Evolutionary conservation across 64 coral and sea anemone species (phyloP).

Genomic region (Porites lutea): DNA sequence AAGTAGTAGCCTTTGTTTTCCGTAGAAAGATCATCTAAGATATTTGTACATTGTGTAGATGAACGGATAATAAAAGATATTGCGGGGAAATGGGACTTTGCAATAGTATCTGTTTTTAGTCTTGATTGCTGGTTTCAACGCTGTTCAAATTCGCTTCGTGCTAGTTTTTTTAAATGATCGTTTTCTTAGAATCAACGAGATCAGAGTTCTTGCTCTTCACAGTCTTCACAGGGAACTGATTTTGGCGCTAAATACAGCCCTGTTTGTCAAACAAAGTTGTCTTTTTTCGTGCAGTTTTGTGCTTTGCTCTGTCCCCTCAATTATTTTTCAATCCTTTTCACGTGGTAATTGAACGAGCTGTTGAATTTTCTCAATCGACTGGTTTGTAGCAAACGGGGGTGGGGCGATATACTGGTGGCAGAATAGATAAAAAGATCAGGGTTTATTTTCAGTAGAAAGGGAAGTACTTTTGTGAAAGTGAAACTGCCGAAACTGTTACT

Average conservation of each 20-base stretch:
- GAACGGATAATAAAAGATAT: neutral
- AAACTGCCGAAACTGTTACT: neutral
- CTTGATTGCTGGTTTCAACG: neutral
- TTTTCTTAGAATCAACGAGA: neutral
- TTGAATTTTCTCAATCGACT: neutral
- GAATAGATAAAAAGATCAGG: conserved; percentile 11
- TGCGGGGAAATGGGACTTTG: no score
- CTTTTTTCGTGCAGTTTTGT: neutral
- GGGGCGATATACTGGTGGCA: conserved; percentile 18
- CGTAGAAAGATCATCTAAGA: neutral
- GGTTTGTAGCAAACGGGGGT: conserved; percentile 39
- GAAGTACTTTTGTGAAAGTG: conserved; percentile 25
- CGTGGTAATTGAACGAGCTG: neutral
- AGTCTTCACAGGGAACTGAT: neutral
- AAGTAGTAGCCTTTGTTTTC: neutral
- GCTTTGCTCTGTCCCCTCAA: neutral
- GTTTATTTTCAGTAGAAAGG: neutral
- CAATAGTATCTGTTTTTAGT: no score
- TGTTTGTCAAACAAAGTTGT: neutral
- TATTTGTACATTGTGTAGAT: conserved; percentile 25
- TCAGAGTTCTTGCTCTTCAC: no score
- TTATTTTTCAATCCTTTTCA: neutral
- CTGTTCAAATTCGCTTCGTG: neutral
- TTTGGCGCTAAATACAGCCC: neutral
- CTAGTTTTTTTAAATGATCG: conserved; percentile 3